Conservation (phyloP, 2,888 invertebrate species). For the Andrena praecox region DNA sequence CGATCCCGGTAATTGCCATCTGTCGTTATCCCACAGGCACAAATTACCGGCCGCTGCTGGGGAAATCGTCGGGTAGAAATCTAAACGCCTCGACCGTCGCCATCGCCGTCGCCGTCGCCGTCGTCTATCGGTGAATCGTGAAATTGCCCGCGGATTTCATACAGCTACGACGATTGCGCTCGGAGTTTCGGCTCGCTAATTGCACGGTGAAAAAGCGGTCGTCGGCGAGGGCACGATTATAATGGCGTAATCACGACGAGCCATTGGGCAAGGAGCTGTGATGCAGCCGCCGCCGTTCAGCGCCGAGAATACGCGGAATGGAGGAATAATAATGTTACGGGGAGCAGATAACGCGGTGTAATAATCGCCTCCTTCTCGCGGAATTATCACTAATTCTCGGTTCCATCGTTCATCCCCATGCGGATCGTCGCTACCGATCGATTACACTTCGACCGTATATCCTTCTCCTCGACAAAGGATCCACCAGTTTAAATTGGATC, state of each 20-base stretch:
- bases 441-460: conserved; percentile 13
- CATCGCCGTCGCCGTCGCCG: conserved; percentile 16
- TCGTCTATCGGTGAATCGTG: conserved; percentile 48
- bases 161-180: conserved; percentile 57
- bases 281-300: conserved; percentile 32
- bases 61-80: conserved; percentile 15
- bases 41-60: conserved; percentile 14
- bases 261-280: conserved; percentile 62
- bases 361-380: conserved; percentile 23
- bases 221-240: conserved; percentile 60
- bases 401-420: background rate
- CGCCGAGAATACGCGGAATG: conserved; percentile 36
- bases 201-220: conserved; percentile 66
- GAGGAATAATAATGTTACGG: conserved; percentile 54
- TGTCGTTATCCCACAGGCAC: conserved; percentile 31
- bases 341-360: conserved; percentile 41
- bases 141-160: conserved; percentile 55
- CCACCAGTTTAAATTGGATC: background rate
- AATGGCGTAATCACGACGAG: conserved; percentile 65
- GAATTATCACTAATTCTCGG: conserved; percentile 36
- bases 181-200: conserved; percentile 67
- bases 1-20: conserved; percentile 22
- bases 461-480: background rate
- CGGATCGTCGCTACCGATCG: background rate
- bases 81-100: conserved; percentile 12